These are phyloP conservation scores for Sialis lutaria DNA, from an alignment of 2,888 invertebrate genomes.

Conservation along the genomic window DNA sequence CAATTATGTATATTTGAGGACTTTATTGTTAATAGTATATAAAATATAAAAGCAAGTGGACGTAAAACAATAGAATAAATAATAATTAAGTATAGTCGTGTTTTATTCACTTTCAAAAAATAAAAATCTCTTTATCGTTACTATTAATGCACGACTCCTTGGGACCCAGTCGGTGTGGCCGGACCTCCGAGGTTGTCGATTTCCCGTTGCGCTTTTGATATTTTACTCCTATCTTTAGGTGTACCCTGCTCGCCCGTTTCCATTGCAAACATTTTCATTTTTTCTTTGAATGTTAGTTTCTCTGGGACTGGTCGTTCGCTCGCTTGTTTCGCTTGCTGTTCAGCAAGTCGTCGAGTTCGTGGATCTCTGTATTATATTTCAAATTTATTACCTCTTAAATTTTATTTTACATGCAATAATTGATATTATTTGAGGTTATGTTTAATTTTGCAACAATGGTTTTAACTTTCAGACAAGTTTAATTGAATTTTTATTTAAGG, in stretches of 20 bases:
- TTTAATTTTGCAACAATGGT: no score
- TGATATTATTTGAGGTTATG: no score
- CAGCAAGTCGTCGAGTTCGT: conserved; percentile 69
- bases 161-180: conserved; percentile 13
- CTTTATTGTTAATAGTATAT: no score
- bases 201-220: conserved; percentile 86
- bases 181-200: conserved; percentile 53
- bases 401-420: no score
- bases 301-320: conserved; percentile 59
- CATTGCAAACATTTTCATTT: conserved; percentile 98
- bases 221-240: conserved; percentile 89
- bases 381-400: no score
- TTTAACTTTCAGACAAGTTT: no score
- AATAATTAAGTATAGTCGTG: no score
- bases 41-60: no score
- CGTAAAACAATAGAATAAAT: no score
- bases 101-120: no score
- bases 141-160: conserved; percentile 3
- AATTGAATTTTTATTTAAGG: no score
- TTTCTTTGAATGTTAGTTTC: conserved; percentile 92
- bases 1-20: no score
- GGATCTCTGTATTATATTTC: conserved; percentile 51
- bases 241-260: conserved; percentile 88
- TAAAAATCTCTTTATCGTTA: background rate
- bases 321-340: conserved; percentile 49